Evolutionary conservation across 1,140 invertebrate species (phyloP).

Genomic region (Agraylea sexmaculata): DNA sequence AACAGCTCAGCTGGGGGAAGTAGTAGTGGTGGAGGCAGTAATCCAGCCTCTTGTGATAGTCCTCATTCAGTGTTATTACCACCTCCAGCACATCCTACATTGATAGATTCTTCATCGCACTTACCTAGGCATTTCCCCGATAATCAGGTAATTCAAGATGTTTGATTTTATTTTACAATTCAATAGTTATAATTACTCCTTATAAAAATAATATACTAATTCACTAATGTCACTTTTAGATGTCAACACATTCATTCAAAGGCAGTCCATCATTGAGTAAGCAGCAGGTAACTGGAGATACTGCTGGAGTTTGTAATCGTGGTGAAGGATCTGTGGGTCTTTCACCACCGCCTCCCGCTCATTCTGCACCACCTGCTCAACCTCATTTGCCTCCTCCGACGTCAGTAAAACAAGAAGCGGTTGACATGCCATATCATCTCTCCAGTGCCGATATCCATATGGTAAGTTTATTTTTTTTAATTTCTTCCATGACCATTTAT

Average conservation of each 20-base stretch:
- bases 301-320: no score
- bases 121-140: constrained; percentile 17
- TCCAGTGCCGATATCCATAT: constrained; percentile 15
- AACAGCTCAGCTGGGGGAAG: constrained; percentile 22
- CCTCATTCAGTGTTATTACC: constrained; percentile 44
- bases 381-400: constrained; percentile 1
- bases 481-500: no score
- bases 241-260: constrained; percentile 17
- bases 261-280: constrained; percentile 16
- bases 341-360: constrained; percentile 20
- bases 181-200: no score
- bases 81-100: constrained; percentile 32
- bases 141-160: constrained; percentile 11
- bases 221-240: no score
- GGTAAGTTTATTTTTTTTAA: constrained; percentile 15
- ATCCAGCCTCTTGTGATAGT: constrained; percentile 43
- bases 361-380: constrained; percentile 14
- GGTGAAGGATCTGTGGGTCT: constrained; percentile 11
- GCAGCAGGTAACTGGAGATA: no score
- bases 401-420: constrained; percentile 14
- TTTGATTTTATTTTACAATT: background rate
- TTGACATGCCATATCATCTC: constrained; percentile 13
- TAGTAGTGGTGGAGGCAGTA: constrained; percentile 30
- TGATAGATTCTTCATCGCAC: constrained; percentile 14
- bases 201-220: no score